Conservation (phyloP, 2,888 invertebrate species). For the Dynastes tityus region DNA sequence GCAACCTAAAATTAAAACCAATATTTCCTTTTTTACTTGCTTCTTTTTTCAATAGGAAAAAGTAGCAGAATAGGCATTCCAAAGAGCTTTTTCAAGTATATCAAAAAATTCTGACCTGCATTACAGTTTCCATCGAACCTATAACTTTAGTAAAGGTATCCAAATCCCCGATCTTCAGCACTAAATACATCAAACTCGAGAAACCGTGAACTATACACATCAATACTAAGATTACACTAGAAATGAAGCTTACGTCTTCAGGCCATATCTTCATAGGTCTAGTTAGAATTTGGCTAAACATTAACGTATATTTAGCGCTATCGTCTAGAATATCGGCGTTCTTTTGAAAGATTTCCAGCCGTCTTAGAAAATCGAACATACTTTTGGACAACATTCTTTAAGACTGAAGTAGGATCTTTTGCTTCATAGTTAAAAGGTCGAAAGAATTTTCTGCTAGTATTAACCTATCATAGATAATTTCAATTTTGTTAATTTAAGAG, state of each 20-base stretch:
- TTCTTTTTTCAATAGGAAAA: too few species aligned
- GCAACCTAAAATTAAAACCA: conserved; percentile 50
- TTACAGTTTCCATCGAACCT: conserved; percentile 5
- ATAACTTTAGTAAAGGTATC: conserved; percentile 15
- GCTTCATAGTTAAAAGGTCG: too few species aligned
- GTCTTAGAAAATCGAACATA: background rate
- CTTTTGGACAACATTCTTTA: background rate
- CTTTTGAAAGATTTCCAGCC: background rate
- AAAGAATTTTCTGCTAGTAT: too few species aligned
- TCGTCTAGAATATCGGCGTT: conserved; percentile 20
- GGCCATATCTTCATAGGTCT: conserved; percentile 38
- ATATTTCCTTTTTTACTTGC: conserved; percentile 8
- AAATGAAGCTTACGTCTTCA: background rate
- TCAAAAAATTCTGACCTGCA: conserved; percentile 33
- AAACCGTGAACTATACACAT: conserved; percentile 19
- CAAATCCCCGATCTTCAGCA: conserved; percentile 4
- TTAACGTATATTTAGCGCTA: conserved; percentile 18
- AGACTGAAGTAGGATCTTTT: background rate
- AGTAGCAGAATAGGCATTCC: too few species aligned
- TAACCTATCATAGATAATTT: too few species aligned
- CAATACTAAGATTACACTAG: conserved; percentile 2
- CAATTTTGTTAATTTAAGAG: background rate
- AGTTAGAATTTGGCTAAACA: conserved; percentile 15
- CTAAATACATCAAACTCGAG: conserved; percentile 3
- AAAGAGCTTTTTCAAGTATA: background rate